These are phyloP conservation scores for Stictonetta naevosa DNA, from an alignment of 2,113 vertebrate genomes.

Conservation along the genomic window DNA sequence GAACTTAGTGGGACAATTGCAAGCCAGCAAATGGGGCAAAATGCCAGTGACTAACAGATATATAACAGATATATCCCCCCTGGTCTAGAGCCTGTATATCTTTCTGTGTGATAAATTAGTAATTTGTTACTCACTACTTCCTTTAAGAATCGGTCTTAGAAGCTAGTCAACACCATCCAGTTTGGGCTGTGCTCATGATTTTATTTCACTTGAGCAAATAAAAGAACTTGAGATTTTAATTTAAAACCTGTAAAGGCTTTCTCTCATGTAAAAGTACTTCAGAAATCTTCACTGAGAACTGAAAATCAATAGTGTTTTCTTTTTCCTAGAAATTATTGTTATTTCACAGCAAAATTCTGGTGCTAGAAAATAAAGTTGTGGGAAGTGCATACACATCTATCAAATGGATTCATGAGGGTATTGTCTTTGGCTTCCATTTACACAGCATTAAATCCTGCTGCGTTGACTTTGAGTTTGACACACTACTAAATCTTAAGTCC, in stretches of 20 bases:
- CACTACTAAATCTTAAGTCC: slow-evolving; percentile 45
- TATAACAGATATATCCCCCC: neutral
- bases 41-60: neutral
- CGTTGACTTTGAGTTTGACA: slow-evolving; percentile 58
- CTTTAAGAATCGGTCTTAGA: neutral
- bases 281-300: neutral
- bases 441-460: slow-evolving; percentile 35
- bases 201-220: neutral
- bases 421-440: slow-evolving; percentile 40
- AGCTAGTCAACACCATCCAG: neutral
- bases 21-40: neutral
- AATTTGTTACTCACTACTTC: neutral
- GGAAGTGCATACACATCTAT: neutral
- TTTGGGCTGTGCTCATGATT: neutral
- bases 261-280: neutral
- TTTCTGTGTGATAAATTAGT: neutral
- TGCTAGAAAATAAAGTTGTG: neutral
- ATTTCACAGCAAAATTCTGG: neutral
- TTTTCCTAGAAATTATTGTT: neutral
- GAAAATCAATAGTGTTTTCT: slow-evolving; percentile 24
- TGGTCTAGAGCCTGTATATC: neutral
- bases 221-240: neutral
- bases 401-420: neutral
- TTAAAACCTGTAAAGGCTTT: neutral
- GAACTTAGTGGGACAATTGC: neutral